Evolutionary conservation across 1,140 invertebrate genomes (phyloP), one percentile per base, ranked within the genome.

Genomic region (Drosophila sproati): DNA sequence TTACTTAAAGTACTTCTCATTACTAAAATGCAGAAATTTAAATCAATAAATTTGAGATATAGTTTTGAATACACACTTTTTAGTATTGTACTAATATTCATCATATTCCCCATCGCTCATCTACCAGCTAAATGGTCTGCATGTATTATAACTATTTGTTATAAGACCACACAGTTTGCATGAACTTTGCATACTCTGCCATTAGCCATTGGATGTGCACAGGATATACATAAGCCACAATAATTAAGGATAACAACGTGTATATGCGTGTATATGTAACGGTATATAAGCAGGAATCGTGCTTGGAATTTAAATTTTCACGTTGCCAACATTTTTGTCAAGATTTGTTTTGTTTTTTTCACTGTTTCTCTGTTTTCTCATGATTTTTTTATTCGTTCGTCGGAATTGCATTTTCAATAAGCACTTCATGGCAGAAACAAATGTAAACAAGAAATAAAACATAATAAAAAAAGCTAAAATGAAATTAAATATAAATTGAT

Each of bases 401-500:
- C 31, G 62, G 62, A 64, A 48, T 67, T 67, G 41, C 20, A 41
- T 67, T 48, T 56, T 56, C 63, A 29, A 28, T 43, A 52, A 56
- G 52, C 34, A 29, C 8, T 3, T 41, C 12, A 3, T 20, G 20
- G 10, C 12, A 34, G 28, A 37, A 41, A 28, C 32, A 56, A 52
- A 29, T 20, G 31, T 35, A 29, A 64, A 29, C 8, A 37, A 37
- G 20, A 51, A 60, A 54, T 31, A 29, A 10, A 31, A 1, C 45
- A 50, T 50, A 64, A 20, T 20, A 20, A 20, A 20, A 20, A 28
- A 48, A 72, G 57, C 52, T 64, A 51, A 57, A 55, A 57, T 64
- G 6, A 72, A 64, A 52, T 72, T 72, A 66, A 66, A 57, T 56
- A 55, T 56, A 50, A 72, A 66, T 66, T 66, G 69, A 72, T 57